phyloP scores from a whole-genome alignment of 2,797 vertebrate genomes.

The Discoglossus pictus region DNA sequence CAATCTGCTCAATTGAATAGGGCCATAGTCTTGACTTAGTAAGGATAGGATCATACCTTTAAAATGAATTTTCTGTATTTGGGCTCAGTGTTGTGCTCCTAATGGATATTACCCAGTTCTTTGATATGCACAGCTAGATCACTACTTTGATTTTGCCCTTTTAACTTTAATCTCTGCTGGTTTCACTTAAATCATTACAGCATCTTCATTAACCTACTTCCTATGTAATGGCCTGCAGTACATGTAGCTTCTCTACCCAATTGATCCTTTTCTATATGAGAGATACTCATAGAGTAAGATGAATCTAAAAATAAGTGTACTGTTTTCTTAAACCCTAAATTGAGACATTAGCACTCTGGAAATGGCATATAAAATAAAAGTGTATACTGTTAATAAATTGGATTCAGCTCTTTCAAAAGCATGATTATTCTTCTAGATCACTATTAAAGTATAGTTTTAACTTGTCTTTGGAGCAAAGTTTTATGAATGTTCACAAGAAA shows the following conservation, averaged over 20 bases:
- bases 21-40: too few relatives aligned
- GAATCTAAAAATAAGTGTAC: too few relatives aligned
- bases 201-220: constrained; percentile 14
- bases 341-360: too few relatives aligned
- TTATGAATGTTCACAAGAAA: constrained; percentile 5
- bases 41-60: too few relatives aligned
- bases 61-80: constrained; percentile 18
- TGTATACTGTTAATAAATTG: neutral
- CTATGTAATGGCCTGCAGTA: constrained; percentile 1
- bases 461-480: neutral
- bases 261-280: too few relatives aligned
- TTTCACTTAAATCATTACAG: constrained; percentile 17
- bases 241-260: neutral
- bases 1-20: too few relatives aligned
- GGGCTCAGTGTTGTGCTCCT: constrained; percentile 14
- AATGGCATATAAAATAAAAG: too few relatives aligned
- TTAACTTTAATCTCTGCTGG: constrained; percentile 34
- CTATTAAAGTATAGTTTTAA: too few relatives aligned
- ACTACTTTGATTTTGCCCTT: constrained; percentile 24
- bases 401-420: neutral
- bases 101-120: constrained; percentile 16
- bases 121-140: constrained; percentile 9
- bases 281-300: too few relatives aligned
- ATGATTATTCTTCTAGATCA: neutral
- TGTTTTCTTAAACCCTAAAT: too few relatives aligned